Conservation (phyloP, 2,888 invertebrate species). For the Drosophila fungiperda region DNA sequence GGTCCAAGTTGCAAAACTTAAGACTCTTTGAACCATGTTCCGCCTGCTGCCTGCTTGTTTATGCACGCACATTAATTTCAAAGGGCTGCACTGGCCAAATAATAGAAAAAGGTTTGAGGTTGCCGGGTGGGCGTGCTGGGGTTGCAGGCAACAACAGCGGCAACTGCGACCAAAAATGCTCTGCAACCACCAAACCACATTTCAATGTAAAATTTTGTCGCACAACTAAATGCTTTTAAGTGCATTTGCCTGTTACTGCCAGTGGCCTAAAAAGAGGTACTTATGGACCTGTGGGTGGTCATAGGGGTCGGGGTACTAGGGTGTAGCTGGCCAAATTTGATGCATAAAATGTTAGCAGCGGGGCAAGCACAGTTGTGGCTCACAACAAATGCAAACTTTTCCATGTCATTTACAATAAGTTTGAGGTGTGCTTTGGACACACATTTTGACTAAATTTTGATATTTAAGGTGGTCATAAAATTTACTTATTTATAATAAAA, state of each 20-base stretch:
- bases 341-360: constrained; percentile 38
- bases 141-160: constrained; percentile 1
- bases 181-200: constrained; percentile 64
- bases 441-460: background rate
- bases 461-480: background rate
- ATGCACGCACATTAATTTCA: constrained; percentile 78
- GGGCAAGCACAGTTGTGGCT: constrained; percentile 21
- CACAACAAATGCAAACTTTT: constrained; percentile 24
- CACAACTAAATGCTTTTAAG: constrained; percentile 81
- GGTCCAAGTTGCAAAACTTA: constrained; percentile 60
- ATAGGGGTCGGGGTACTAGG: background rate
- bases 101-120: background rate
- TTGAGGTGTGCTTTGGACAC: constrained; percentile 36
- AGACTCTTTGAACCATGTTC: constrained; percentile 33
- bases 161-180: constrained; percentile 26
- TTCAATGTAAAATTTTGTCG: constrained; percentile 72
- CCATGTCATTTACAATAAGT: constrained; percentile 28
- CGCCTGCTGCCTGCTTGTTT: constrained; percentile 58
- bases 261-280: background rate
- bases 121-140: background rate
- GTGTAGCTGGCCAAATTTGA: constrained; percentile 11
- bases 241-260: constrained; percentile 66
- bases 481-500: background rate
- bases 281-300: background rate
- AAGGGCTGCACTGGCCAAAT: constrained; percentile 53